These are phyloP conservation scores for Trichechus manatus DNA, from an alignment of 2,113 vertebrate genomes.

Conservation along the genomic window DNA sequence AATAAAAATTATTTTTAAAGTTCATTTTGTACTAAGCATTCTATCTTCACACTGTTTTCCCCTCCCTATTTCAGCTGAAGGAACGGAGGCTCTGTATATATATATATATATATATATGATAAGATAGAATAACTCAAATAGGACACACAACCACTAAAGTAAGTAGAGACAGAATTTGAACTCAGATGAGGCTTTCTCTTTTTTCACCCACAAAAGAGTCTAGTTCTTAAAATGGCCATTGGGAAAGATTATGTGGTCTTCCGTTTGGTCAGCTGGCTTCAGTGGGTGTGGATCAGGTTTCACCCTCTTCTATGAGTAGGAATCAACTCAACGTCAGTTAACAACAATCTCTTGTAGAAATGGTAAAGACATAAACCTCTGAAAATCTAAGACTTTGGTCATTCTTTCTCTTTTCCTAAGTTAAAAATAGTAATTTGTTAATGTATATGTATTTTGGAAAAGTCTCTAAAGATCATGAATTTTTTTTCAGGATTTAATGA, in stretches of 20 bases:
- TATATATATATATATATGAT: not conserved
- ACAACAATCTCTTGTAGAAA: not conserved
- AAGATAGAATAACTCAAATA: not conserved
- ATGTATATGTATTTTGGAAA: not conserved
- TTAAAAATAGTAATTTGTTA: not conserved
- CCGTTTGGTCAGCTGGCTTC: not conserved
- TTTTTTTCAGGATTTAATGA: constrained; percentile 24
- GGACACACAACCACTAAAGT: not conserved
- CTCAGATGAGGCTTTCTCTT: not conserved
- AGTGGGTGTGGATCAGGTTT: not conserved
- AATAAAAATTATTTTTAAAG: not conserved
- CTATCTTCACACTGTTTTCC: not conserved
- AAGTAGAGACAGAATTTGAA: not conserved
- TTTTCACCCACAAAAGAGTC: not conserved
- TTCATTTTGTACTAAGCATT: not conserved
- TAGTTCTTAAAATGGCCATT: not conserved
- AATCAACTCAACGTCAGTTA: not conserved
- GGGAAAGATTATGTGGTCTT: not conserved
- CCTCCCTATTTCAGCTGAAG: not conserved
- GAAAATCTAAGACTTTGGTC: not conserved
- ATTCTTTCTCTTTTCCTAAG: not conserved
- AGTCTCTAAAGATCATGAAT: constrained; percentile 12
- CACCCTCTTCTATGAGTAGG: not conserved
- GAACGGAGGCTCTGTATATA: not conserved
- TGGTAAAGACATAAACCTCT: not conserved